Conservation (phyloP, 1,140 invertebrate genomes). For the Lutraria rhynchaena region DNA sequence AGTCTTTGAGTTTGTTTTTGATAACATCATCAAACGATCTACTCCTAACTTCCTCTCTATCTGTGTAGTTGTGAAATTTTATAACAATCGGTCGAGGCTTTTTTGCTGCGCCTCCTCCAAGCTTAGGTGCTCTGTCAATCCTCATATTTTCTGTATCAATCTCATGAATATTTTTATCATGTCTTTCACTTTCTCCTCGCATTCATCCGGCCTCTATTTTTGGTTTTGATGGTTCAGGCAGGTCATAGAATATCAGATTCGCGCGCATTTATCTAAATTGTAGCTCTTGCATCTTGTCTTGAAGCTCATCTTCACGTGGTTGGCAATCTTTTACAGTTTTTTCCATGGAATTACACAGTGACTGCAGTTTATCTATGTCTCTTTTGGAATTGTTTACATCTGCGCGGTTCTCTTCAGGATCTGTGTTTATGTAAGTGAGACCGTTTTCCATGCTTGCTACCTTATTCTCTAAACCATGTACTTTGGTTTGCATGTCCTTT, state of each 20-base stretch:
- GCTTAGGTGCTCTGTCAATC: not conserved
- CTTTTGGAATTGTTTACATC: constrained; percentile 14
- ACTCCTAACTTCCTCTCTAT: not conserved
- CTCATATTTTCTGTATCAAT: not conserved
- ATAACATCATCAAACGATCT: not conserved
- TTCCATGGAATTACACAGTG: not conserved
- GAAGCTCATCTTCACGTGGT: not conserved
- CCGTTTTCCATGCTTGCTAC: not conserved
- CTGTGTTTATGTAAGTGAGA: too few relatives aligned
- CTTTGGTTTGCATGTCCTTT: not conserved
- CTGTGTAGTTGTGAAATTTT: constrained; percentile 5
- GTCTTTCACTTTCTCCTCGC: not conserved
- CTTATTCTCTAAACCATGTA: not conserved
- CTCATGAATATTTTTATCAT: not conserved
- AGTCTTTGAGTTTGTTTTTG: constrained; percentile 5
- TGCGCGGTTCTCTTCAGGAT: not conserved
- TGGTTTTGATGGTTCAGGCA: not conserved
- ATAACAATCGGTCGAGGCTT: not conserved
- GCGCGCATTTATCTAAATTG: not conserved
- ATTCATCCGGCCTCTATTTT: not conserved
- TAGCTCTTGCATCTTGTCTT: not conserved
- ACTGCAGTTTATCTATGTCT: not conserved
- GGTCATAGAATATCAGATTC: not conserved
- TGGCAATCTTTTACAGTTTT: not conserved
- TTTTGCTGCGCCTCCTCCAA: not conserved